Evolutionary conservation across 2,113 vertebrate genomes (phyloP).

Genomic region (Rhegmatorhina hoffmannsi): DNA sequence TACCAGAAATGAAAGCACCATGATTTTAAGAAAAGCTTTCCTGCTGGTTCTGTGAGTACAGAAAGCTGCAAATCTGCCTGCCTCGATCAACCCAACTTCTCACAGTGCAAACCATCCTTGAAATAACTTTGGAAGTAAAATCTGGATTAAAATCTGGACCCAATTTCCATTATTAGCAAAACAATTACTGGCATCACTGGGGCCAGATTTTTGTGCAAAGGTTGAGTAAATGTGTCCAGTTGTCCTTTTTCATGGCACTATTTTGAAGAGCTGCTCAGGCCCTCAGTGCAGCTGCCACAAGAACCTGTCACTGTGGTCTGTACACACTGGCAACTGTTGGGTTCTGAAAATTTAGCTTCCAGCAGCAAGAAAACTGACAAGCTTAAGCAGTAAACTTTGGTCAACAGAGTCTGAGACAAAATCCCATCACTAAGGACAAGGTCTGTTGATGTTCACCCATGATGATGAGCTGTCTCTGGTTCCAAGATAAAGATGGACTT

Average conservation of each 20-base stretch:
- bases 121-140: conserved; percentile 8
- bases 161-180: not conserved
- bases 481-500: too few species aligned
- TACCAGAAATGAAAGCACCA: not conserved
- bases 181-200: not conserved
- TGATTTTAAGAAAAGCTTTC: not conserved
- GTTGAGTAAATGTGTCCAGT: not conserved
- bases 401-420: too few species aligned
- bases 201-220: not conserved
- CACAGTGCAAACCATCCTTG: not conserved
- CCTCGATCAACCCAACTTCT: not conserved
- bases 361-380: too few species aligned
- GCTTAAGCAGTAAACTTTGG: too few species aligned
- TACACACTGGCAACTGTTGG: not conserved
- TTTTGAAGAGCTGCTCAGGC: not conserved
- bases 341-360: too few species aligned
- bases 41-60: not conserved
- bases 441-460: too few species aligned
- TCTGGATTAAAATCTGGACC: not conserved
- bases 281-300: not conserved
- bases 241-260: not conserved
- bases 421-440: too few species aligned
- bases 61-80: not conserved
- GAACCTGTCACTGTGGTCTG: not conserved
- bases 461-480: too few species aligned